Base-by-base conservation (phyloP, 2,113 vertebrate genomes). In the Datnioides undecimradiatus region DNA sequence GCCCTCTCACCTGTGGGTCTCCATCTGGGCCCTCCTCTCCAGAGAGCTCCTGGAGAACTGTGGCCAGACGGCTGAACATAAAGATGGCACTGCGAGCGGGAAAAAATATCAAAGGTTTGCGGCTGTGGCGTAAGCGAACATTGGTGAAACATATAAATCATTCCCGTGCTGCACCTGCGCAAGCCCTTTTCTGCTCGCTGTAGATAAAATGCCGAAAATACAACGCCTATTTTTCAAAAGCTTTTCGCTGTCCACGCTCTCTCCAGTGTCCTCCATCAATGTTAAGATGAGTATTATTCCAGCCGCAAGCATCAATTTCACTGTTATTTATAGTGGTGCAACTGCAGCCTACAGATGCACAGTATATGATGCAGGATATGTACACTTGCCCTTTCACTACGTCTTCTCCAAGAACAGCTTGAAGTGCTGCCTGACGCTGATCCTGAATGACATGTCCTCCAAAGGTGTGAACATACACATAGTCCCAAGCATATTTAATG, bases 1-100 rank as follows among this genome's bases (percentile, higher is more conserved):
- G 16, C 55, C 21, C 5, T 31, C 83, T 90, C 59, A 95, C 95
- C 91, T 95, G 89, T 23, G 87, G 41, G 62, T 90, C 88, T 86
- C 89, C 93, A 86, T 92, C 93, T 13, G 67, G 62, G 19, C 76
- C 90, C 85, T 96, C 94, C 82, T 95, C 94, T 77, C 96, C 96
- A 21, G 97, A 97, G 63, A 98, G 92, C 86, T 99, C 97, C 73
- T 98, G 96, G 70, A 98, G 92, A 87, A 98, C 96, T 0, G 93
- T 95, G 84, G 97, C 96, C 87, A 99, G 93, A 78, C 96, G 96
- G 49, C 95, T 98, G 17, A 99, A 91, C 97, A 98, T 99, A 45
- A 77, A 83, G 92, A 89, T 88, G 76, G 82, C 87, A 87, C 97
- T 99, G 79, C 41, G 80, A 83, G 75, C 69, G 40, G 14, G 4